Evolutionary conservation across 2,113 vertebrate genomes (phyloP), one percentile per base, ranked within the genome.

Genomic region (Otis tarda): DNA sequence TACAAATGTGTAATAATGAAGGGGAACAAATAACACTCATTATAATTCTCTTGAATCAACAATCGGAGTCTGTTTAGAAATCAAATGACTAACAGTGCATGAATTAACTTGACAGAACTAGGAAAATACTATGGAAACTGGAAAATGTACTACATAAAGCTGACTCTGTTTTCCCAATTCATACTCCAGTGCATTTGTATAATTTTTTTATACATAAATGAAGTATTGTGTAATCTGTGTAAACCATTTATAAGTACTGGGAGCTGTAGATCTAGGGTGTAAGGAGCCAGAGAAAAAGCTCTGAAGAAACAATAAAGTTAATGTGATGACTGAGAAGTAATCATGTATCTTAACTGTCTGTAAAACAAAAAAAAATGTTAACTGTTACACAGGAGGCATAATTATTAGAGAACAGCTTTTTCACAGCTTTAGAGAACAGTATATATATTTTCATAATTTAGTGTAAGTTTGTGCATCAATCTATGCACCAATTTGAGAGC

Each of bases 51-150:
- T 89, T 39, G 57, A 93, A 89, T 14, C 41, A 93, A 95, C 84
- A 95, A 85, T 79, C 17, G 8, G 74, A 84, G 81, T n/a, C 93
- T 95, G 87, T 95, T 90, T 88, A 69, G 76, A 82, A 91, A 81
- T 94, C 53, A 76, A 89, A 31, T 80, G 31, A 63, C 84, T 88
- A 43, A 2, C 91, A 94, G 89, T 25, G 90, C 87, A 91, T 96
- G 84, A 97, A 96, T 96, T 95, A 94, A 65, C 84, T 88, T 94
- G 95, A 96, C 91, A 94, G 93, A 91, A 94, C 74, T 90, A 85
- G 95, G 94, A 95, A 96, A 96, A 79, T 63, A 47, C 75, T 80
- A 22, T 69, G 93, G 93, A 91, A 93, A 93, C 84, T 85, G 90
- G 89, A 94, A 96, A 95, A 90, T 74, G 78, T 85, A 74, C 78